Evolutionary conservation across 1,140 invertebrate genomes (phyloP).

Genomic region (Ladona fulva): DNA sequence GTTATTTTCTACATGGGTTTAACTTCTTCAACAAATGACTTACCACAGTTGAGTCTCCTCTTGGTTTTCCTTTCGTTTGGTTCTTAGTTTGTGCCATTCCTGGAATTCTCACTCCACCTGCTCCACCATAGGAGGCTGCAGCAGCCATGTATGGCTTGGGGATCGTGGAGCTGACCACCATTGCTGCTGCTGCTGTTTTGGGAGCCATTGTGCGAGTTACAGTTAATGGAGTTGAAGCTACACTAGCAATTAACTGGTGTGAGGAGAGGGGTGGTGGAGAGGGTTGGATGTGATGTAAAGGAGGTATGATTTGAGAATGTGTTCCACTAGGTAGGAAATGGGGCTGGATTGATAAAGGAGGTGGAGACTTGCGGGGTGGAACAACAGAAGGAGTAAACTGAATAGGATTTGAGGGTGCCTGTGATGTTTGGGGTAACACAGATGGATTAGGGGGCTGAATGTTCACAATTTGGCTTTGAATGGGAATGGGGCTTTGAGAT

Average conservation of each 20-base stretch:
- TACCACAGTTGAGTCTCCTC: neutral
- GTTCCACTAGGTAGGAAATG: slow-evolving; percentile 12
- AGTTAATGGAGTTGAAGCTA: neutral
- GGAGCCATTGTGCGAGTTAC: slow-evolving; percentile 7
- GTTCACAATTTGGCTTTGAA: neutral
- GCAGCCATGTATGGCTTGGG: slow-evolving; percentile 28
- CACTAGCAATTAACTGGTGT: neutral
- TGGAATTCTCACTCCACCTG: slow-evolving; percentile 36
- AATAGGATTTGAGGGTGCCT: neutral
- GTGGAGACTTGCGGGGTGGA: neutral
- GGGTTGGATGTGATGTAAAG: neutral
- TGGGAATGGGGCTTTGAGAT: neutral
- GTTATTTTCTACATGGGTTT: no score
- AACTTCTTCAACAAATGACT: no score
- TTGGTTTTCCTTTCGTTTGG: neutral
- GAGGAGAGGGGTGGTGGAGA: slow-evolving; percentile 12
- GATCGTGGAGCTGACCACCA: neutral
- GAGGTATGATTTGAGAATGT: slow-evolving; percentile 4
- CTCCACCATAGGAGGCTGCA: slow-evolving; percentile 33
- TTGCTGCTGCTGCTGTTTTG: neutral
- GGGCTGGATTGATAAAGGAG: neutral
- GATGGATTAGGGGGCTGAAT: slow-evolving; percentile 12
- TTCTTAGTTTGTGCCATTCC: slow-evolving; percentile 31
- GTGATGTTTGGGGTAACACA: slow-evolving; percentile 11
- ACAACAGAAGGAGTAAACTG: slow-evolving; percentile 3